Base-by-base conservation (phyloP, 2,113 vertebrate species). In the Ornithorhynchus anatinus region DNA sequence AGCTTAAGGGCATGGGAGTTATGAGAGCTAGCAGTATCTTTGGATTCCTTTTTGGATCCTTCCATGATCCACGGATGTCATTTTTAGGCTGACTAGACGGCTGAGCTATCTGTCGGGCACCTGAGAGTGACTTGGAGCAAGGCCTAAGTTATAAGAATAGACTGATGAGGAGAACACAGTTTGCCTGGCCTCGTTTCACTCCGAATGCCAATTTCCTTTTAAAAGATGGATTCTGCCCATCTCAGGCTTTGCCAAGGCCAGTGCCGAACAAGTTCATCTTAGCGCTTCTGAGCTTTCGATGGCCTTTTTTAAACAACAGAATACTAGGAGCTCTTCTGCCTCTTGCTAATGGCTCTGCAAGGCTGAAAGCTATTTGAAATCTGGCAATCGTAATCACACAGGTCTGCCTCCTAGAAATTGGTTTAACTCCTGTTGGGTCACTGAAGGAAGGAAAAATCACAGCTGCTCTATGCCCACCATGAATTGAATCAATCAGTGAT, bases 401-500 rank as follows among this genome's bases (percentile, higher is more conserved):
- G 69, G 54, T 58, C 69, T 47, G 35, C 19, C 29, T 72, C 59
- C 59, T 50, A 82, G 68, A 80, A 79, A 53, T 79, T 17, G 64
- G 66, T 77, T 84, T 74, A 19, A 25, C 76, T 82, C 80, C 59
- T 72, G 52, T 56, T 54, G 52, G 68, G 37, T 45, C 59, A 33
- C 44, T 81, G 58, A 43, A 45, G 38, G 5, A 17, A 10, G 50
- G 3, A 16, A 2, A 82, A 71, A 64, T 77, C 40, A 78, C 23
- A 52, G 43, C 67, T 77, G 6, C 33, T 76, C 72, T 59, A 79
- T 54, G 48, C 63, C 45, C 57, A 77, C 12, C 17, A 59, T 69
- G 52, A 82, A 38, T 69, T 71, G 82, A 72, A 77, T 85, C 15
- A n/a, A n/a, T n/a, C n/a, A n/a, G n/a, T n/a, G n/a, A n/a, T n/a